Evolutionary conservation across 2,113 vertebrate species (phyloP).

Genomic region (Eolophus roseicapilla): DNA sequence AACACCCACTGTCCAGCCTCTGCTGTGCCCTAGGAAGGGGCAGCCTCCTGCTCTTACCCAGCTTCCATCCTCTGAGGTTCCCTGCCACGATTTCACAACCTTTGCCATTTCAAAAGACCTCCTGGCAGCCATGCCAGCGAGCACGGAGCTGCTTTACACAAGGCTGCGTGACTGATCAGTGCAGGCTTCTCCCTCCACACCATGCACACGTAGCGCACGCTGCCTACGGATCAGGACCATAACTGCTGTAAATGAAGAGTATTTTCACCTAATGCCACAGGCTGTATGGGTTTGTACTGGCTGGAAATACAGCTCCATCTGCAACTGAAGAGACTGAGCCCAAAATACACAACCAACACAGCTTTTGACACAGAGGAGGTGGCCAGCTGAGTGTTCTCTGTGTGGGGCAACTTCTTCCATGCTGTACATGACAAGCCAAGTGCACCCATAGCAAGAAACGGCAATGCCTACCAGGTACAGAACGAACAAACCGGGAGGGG

Average conservation of each 20-base stretch:
- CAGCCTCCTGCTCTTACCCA: not conserved
- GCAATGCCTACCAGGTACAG: not conserved
- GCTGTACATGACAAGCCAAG: not conserved
- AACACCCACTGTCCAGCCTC: not conserved
- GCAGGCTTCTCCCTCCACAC: not conserved
- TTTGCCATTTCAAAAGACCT: not conserved
- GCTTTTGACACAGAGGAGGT: not conserved
- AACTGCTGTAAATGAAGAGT: not conserved
- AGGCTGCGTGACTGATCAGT: not conserved
- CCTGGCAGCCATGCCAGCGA: not conserved
- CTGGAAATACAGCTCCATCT: slow-evolving; percentile 17
- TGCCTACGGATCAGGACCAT: not conserved
- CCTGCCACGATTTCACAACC: not conserved
- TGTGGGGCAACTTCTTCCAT: not conserved
- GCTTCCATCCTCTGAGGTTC: not conserved
- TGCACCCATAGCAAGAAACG: not conserved
- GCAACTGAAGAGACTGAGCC: not conserved
- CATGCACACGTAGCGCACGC: not conserved
- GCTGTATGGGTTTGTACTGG: not conserved
- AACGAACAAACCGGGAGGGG: not conserved
- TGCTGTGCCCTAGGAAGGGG: not conserved
- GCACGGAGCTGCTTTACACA: not conserved
- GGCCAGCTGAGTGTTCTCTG: not conserved
- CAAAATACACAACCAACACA: not conserved
- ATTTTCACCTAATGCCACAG: not conserved